Evolutionary conservation across 1,140 invertebrate species (phyloP), one percentile per base, ranked within the genome.

Genomic region (Acromyrmex heyeri): DNA sequence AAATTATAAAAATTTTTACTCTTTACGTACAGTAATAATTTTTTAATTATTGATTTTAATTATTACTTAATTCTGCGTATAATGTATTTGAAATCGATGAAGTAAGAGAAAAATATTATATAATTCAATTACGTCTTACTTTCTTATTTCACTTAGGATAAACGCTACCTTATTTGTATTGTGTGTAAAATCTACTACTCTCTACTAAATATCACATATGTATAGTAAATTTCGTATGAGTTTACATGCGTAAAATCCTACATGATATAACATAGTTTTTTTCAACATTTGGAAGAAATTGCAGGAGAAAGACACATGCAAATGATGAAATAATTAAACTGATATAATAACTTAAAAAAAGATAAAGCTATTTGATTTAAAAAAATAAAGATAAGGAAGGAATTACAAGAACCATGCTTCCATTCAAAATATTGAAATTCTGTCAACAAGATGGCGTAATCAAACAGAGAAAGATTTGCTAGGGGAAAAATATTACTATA

Each of bases 371-470:
- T 65, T n/a, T 65, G 8, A 38, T 38, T 64, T 34, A 1, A 64
- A 18, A 65, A 65, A 65, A 65, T 27, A 24, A 69, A 69, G 12
- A 6, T 69, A 69, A 69, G 7, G 38, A 48, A 24, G 38, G 12
- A 69, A 69, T 69, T 48, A 24, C 10, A 7, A 69, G 10, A 24
- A 48, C 1, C 2, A 30, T 8, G 10, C n/a, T 67, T 30, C 38
- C 10, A 27, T 30, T 62, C 24, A 62, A 62, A 62, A 62, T 5
- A n/a, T 65, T 65, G 8, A 8, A 38, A 38, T 65, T 48, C n/a
- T 38, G 2, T 69, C 64, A n/a, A 69, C n/a, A 24, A 69, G 65
- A 24, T 69, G 65, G 34, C 65, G 30, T 24, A 48, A 69, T 14
- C 12, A 24, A 0, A 21, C 38, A 69, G n/a, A 0, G 8, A 38